These are phyloP conservation scores for Mirza zaza DNA, from an alignment of 2,113 vertebrate genomes.

Conservation along the genomic window DNA sequence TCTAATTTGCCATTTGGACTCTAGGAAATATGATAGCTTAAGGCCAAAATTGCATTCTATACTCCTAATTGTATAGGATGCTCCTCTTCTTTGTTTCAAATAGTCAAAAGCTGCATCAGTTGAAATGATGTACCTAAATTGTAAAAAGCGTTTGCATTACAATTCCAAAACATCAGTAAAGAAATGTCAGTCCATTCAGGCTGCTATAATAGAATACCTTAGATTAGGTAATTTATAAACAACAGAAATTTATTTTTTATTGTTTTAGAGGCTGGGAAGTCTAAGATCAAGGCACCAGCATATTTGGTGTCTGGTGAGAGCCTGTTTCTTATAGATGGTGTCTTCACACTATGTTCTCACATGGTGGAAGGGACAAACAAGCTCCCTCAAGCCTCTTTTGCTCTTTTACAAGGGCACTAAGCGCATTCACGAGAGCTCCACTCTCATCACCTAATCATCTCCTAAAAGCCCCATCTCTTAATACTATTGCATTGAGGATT, in stretches of 20 bases:
- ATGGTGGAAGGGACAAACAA: background rate
- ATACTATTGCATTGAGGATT: too few species aligned
- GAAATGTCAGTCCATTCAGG: background rate
- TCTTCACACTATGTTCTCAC: background rate
- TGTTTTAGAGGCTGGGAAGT: background rate
- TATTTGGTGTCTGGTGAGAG: background rate
- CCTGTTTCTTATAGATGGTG: background rate
- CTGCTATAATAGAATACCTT: background rate
- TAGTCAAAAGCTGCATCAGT: conserved; percentile 22
- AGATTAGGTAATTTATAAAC: background rate
- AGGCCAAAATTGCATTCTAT: conserved; percentile 49
- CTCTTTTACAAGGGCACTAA: background rate
- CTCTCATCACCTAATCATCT: background rate
- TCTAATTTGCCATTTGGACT: conserved; percentile 59
- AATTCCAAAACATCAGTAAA: conserved; percentile 49
- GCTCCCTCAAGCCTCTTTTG: background rate
- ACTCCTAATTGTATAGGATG: conserved; percentile 26
- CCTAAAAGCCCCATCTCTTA: background rate
- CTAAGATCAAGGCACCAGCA: background rate
- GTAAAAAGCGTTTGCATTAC: conserved; percentile 38
- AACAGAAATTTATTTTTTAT: background rate
- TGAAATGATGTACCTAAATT: conserved; percentile 36
- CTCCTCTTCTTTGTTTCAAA: conserved; percentile 55
- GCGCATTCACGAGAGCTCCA: background rate
- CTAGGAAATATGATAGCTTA: conserved; percentile 45